These are phyloP conservation scores for Platysternon megacephalum DNA, from an alignment of 2,113 vertebrate species.

Conservation along the genomic window DNA sequence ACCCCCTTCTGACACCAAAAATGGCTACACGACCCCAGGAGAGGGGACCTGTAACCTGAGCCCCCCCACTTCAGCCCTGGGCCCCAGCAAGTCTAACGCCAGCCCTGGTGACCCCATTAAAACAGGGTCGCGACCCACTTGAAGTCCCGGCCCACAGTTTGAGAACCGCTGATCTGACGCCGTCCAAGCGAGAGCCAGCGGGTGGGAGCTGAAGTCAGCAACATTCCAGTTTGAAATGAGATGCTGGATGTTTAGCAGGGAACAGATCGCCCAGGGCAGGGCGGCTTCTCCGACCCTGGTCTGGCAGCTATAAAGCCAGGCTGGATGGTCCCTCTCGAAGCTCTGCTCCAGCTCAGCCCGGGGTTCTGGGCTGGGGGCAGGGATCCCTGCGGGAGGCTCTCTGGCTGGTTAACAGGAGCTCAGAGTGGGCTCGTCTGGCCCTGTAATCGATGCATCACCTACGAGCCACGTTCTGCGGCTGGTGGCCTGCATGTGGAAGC, in stretches of 20 bases:
- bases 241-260: not conserved
- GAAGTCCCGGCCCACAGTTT: no score
- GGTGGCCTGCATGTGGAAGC: not conserved
- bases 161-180: not conserved
- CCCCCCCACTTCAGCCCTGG: no score
- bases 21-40: no score
- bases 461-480: not conserved
- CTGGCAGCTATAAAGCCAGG: no score
- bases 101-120: no score
- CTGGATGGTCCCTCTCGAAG: not conserved
- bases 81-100: no score
- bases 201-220: not conserved
- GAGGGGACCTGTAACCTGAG: no score
- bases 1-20: no score
- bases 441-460: not conserved
- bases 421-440: not conserved
- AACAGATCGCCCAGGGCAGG: not conserved
- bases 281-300: not conserved
- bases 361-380: not conserved
- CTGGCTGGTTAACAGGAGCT: not conserved
- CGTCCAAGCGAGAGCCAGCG: not conserved
- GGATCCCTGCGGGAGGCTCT: not conserved
- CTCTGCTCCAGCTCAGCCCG: not conserved
- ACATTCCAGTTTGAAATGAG: not conserved
- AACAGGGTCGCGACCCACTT: no score